These are phyloP conservation scores for Mixornis gularis DNA, from an alignment of 2,113 vertebrate species.

Conservation along the genomic window DNA sequence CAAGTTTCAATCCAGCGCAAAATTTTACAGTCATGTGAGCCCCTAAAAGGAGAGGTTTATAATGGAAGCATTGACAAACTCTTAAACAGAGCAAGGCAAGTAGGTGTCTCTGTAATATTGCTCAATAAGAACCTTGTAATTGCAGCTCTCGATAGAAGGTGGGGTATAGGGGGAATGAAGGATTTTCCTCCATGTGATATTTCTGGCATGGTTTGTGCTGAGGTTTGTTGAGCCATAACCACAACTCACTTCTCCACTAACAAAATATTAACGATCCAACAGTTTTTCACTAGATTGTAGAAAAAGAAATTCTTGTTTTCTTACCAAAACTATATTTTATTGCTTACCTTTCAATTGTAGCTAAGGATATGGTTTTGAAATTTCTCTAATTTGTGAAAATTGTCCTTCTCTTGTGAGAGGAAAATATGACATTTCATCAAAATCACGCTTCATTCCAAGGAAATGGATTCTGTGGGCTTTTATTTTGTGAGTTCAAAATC, in stretches of 20 bases:
- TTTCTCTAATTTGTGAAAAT: neutral
- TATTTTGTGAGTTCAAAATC: neutral
- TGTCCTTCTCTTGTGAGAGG: neutral
- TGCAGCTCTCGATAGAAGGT: neutral
- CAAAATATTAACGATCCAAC: slow-evolving; percentile 9
- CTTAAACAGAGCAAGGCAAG: neutral
- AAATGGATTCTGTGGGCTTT: neutral
- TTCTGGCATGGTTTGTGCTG: slow-evolving; percentile 42
- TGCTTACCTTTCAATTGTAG: neutral
- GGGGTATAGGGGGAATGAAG: neutral
- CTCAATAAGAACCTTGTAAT: slow-evolving; percentile 16
- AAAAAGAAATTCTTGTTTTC: neutral
- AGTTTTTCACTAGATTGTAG: neutral
- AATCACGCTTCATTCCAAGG: neutral
- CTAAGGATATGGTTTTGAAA: neutral
- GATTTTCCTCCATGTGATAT: slow-evolving; percentile 16
- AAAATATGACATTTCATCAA: neutral
- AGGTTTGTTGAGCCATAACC: slow-evolving; percentile 31
- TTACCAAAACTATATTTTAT: neutral
- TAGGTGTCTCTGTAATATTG: slow-evolving; percentile 31
- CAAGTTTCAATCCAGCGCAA: slow-evolving; percentile 9
- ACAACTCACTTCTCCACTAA: slow-evolving; percentile 8
- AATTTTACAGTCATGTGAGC: neutral
- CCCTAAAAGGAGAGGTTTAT: slow-evolving; percentile 15
- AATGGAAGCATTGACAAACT: slow-evolving; percentile 39